Evolutionary conservation across 2,888 invertebrate species (phyloP).

Genomic region (Drosophila parthenogenetica): DNA sequence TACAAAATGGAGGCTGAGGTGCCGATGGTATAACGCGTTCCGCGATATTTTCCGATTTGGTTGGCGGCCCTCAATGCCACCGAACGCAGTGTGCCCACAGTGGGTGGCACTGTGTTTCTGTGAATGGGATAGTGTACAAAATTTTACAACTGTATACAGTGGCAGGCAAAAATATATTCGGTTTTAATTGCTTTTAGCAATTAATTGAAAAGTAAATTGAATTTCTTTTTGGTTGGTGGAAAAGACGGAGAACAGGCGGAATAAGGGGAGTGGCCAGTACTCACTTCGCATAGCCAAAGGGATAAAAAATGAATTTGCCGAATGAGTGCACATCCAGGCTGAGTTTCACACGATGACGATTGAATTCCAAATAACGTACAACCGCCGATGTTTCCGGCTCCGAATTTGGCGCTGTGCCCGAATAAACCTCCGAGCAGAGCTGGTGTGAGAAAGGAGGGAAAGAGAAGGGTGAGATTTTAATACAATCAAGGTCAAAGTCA

Average conservation of each 20-base stretch:
- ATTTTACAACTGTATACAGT: slow-evolving; percentile 45
- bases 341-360: slow-evolving; percentile 83
- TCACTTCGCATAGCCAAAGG: slow-evolving; percentile 84
- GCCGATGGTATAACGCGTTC: slow-evolving; percentile 86
- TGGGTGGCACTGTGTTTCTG: slow-evolving; percentile 82
- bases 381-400: slow-evolving; percentile 84
- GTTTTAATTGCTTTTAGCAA: slow-evolving; percentile 77
- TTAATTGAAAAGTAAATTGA: slow-evolving; percentile 82
- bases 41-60: slow-evolving; percentile 83
- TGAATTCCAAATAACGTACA: slow-evolving; percentile 81
- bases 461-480: neutral
- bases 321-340: slow-evolving; percentile 85
- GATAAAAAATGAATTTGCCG: slow-evolving; percentile 85
- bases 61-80: slow-evolving; percentile 83
- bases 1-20: slow-evolving; percentile 86
- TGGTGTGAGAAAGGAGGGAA: slow-evolving; percentile 30
- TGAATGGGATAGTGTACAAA: slow-evolving; percentile 24
- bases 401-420: slow-evolving; percentile 82
- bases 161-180: slow-evolving; percentile 59
- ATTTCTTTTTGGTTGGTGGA: slow-evolving; percentile 61
- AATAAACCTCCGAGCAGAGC: slow-evolving; percentile 84
- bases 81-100: slow-evolving; percentile 80
- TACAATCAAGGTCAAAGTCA: slow-evolving; percentile 54
- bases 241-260: neutral
- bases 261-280: slow-evolving; percentile 4